Conservation (phyloP, 2,113 vertebrate genomes). For the Hemibagrus wyckioides region DNA sequence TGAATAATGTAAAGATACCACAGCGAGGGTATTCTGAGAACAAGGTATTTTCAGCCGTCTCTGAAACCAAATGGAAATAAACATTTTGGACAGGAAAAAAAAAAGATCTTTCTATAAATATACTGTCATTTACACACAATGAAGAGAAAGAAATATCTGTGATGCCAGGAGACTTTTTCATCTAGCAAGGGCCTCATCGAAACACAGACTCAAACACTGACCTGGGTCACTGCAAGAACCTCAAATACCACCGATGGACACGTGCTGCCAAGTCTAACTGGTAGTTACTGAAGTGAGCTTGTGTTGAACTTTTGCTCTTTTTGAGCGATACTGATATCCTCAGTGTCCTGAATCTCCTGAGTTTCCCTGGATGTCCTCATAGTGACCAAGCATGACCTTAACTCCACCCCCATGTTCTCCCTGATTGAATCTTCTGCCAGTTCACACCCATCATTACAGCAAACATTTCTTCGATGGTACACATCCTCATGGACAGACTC, state of each 20-base stretch:
- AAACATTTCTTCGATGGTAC: not conserved
- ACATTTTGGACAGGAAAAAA: conserved; percentile 11
- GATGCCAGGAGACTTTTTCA: not conserved
- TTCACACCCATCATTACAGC: not conserved
- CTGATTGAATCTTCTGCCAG: not conserved
- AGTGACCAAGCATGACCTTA: not conserved
- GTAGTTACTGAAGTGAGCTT: not conserved
- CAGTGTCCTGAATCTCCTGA: not conserved
- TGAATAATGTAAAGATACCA: conserved; percentile 55
- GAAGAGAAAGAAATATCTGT: not conserved
- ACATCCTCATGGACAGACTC: too few relatives aligned
- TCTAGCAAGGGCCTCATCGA: not conserved
- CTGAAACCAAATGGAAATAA: conserved; percentile 25
- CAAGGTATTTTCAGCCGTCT: conserved; percentile 46
- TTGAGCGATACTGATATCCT: not conserved
- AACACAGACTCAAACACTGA: too few relatives aligned
- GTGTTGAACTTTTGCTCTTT: not conserved
- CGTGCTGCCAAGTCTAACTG: not conserved
- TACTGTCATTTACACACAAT: not conserved
- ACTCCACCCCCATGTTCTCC: not conserved
- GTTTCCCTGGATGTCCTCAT: not conserved
- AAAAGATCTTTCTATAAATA: conserved; percentile 28
- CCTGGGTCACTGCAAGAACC: not conserved
- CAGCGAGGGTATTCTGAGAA: conserved; percentile 49
- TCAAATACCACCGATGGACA: not conserved